Conservation (phyloP, 2,797 vertebrate genomes). For the Mus minutoides region DNA sequence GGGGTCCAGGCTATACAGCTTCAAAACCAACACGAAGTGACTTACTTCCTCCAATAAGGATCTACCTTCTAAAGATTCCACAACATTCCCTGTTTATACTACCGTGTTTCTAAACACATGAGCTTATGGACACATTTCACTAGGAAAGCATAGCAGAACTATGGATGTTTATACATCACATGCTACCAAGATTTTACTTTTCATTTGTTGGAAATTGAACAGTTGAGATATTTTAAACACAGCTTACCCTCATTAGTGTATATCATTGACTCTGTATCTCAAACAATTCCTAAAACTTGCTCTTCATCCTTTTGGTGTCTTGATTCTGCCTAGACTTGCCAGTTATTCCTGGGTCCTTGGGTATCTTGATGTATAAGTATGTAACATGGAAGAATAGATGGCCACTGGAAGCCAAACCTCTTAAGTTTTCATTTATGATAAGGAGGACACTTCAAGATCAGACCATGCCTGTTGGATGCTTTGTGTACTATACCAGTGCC, state of each 20-base stretch:
- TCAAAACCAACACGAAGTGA: neutral
- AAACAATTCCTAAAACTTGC: neutral
- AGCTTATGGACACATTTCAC: neutral
- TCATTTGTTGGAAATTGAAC: neutral
- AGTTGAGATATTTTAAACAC: neutral
- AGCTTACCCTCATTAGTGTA: neutral
- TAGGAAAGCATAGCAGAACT: neutral
- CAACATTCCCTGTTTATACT: neutral
- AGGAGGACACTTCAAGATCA: neutral
- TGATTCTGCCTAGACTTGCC: neutral
- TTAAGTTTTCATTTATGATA: neutral
- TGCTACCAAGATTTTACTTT: neutral
- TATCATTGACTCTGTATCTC: neutral
- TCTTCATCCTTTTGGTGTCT: accelerated
- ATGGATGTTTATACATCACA: neutral
- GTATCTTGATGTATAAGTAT: neutral
- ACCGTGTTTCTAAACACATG: too few relatives aligned
- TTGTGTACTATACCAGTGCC: neutral
- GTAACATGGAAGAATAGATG: neutral
- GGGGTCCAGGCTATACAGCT: too few relatives aligned
- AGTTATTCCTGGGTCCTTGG: neutral
- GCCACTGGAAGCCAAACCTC: neutral
- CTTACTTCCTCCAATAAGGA: neutral
- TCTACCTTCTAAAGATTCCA: neutral
- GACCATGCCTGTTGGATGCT: neutral